Percentiles rank a stretch among this genome's conserved stretches.
phyloP scores from a whole-genome alignment of 2,888 invertebrate species.

The Apodemia duryi region DNA sequence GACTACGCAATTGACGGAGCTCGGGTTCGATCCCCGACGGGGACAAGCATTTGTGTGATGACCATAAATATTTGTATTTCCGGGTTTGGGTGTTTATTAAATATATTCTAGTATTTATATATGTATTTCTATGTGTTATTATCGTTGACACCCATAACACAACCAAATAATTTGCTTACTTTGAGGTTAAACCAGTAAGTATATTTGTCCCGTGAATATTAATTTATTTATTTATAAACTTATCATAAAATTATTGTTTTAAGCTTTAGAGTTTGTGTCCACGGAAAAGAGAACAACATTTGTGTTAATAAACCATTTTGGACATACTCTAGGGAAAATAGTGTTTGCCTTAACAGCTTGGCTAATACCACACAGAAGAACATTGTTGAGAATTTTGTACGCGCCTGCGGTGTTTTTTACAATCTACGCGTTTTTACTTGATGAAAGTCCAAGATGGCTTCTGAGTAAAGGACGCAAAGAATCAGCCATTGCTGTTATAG shows the following conservation, averaged over 20 bases:
- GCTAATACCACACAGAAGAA: constrained; percentile 83
- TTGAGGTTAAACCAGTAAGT: too few relatives aligned
- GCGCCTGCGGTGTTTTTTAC: constrained; percentile 83
- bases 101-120: too few relatives aligned
- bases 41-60: too few relatives aligned
- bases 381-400: constrained; percentile 82
- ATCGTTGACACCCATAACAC: too few relatives aligned
- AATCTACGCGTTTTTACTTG: constrained; percentile 82
- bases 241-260: constrained; percentile 25
- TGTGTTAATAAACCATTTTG: constrained; percentile 44
- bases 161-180: too few relatives aligned
- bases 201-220: too few relatives aligned
- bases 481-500: constrained; percentile 81
- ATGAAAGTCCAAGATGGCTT: constrained; percentile 88
- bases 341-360: constrained; percentile 46
- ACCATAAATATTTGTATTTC: too few relatives aligned
- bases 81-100: too few relatives aligned
- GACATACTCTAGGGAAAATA: constrained; percentile 46
- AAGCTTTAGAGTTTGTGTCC: constrained; percentile 60
- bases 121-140: too few relatives aligned
- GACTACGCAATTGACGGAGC: too few relatives aligned
- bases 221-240: too few relatives aligned
- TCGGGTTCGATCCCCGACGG: too few relatives aligned
- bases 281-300: constrained; percentile 51
- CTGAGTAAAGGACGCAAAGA: constrained; percentile 83